phyloP scores from a whole-genome alignment of 2,113 vertebrate species.

The Loxodonta africana region DNA sequence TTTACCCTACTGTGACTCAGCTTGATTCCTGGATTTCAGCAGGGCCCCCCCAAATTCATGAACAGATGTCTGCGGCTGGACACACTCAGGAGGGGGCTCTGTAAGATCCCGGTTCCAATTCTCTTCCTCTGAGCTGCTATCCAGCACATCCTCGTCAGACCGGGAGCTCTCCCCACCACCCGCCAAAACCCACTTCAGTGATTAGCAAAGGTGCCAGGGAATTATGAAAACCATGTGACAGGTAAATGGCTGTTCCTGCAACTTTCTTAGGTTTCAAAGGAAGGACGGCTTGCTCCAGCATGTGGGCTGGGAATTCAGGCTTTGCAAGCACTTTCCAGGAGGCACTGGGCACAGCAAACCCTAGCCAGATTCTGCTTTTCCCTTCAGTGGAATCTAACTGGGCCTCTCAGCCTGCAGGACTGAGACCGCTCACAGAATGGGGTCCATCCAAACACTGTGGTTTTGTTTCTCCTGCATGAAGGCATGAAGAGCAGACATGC shows the following conservation, averaged over 20 bases:
- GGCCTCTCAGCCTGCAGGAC: background rate
- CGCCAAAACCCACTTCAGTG: slow-evolving; percentile 8
- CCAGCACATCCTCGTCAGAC: background rate
- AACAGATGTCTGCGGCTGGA: slow-evolving; percentile 17
- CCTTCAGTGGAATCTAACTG: background rate
- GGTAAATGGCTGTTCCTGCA: slow-evolving; percentile 70
- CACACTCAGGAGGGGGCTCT: background rate
- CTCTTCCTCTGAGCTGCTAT: background rate
- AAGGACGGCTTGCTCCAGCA: slow-evolving; percentile 19
- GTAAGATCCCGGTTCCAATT: slow-evolving; percentile 6
- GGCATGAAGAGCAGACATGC: background rate
- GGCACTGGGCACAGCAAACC: background rate
- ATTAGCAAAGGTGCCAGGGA: slow-evolving; percentile 70
- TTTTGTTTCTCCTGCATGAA: slow-evolving; percentile 40
- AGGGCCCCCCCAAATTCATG: slow-evolving; percentile 20
- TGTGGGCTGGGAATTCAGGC: slow-evolving; percentile 61
- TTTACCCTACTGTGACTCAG: background rate
- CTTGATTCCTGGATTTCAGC: slow-evolving; percentile 32
- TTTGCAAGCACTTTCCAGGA: slow-evolving; percentile 72
- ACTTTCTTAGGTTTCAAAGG: slow-evolving; percentile 81
- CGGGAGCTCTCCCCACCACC: background rate
- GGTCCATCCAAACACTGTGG: slow-evolving; percentile 35
- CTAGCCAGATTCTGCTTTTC: slow-evolving; percentile 7
- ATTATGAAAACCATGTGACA: slow-evolving; percentile 79
- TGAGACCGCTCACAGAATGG: background rate